Percentiles rank a stretch among this genome's conserved stretches.
These are phyloP conservation scores for Dolichopus griseipennis DNA, from an alignment of 2,888 invertebrate genomes.

Conservation along the genomic window DNA sequence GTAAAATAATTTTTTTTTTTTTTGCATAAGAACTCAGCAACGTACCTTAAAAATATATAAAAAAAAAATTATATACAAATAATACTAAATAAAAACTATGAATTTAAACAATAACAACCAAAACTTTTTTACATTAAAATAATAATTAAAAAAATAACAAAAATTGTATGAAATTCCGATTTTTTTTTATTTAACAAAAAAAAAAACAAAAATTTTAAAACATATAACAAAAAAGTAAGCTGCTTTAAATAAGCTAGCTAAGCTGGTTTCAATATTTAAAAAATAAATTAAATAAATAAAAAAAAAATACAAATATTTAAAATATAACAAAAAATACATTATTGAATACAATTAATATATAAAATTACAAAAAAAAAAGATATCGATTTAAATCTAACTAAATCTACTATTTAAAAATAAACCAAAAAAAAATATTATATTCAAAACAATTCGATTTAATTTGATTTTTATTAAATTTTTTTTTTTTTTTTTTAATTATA, in stretches of 20 bases:
- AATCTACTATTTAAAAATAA: neutral
- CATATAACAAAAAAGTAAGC: neutral
- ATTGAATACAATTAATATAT: neutral
- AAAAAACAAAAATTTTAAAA: neutral
- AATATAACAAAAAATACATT: neutral
- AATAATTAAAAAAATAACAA: too few relatives aligned
- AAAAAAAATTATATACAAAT: neutral
- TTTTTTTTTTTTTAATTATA: neutral
- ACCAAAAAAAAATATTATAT: neutral
- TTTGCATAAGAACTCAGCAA: conserved; percentile 4
- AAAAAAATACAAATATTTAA: neutral
- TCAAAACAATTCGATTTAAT: neutral
- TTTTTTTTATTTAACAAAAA: neutral
- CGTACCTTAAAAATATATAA: neutral
- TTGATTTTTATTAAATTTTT: neutral
- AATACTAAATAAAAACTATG: neutral
- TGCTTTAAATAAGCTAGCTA: neutral
- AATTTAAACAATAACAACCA: conserved; percentile 6
- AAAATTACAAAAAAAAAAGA: neutral
- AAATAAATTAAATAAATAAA: too few relatives aligned
- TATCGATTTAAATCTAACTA: neutral
- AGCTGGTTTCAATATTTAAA: conserved; percentile 4
- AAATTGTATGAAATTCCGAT: neutral
- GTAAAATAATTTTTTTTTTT: neutral
- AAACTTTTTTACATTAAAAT: neutral